Evolutionary conservation across 2,113 vertebrate species (phyloP).

Genomic region (Ornithorhynchus anatinus): DNA sequence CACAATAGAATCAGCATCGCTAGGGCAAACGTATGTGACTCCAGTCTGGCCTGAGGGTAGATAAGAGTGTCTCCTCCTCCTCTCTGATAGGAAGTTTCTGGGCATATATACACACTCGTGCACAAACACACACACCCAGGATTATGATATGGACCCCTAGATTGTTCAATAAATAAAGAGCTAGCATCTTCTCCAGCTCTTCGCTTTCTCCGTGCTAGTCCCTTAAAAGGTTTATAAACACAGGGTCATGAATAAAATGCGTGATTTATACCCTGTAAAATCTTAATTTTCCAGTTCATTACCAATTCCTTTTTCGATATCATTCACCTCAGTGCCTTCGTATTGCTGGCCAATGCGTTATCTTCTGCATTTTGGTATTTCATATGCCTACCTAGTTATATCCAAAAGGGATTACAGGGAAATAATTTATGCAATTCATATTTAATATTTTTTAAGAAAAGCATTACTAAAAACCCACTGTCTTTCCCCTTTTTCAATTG

Average conservation of each 20-base stretch:
- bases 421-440: conserved; percentile 20
- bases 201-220: conserved; percentile 9
- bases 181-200: not conserved
- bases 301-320: conserved; percentile 5
- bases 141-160: too few relatives aligned
- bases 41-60: too few relatives aligned
- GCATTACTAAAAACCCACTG: conserved; percentile 10
- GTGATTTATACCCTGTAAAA: conserved; percentile 46
- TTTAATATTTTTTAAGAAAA: conserved; percentile 33
- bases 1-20: too few relatives aligned
- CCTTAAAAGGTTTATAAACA: conserved; percentile 18
- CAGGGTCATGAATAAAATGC: conserved; percentile 21
- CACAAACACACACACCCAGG: too few relatives aligned
- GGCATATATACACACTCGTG: too few relatives aligned
- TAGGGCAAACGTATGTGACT: too few relatives aligned
- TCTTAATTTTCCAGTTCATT: conserved; percentile 67
- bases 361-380: conserved; percentile 38
- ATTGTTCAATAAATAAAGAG: too few relatives aligned
- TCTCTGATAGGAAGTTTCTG: too few relatives aligned
- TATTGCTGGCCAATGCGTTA: conserved; percentile 48
- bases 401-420: conserved; percentile 33
- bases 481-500: not conserved
- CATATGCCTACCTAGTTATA: conserved; percentile 17
- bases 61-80: too few relatives aligned
- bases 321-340: conserved; percentile 49